Evolutionary conservation across 2,888 invertebrate genomes (phyloP), one percentile per base, ranked within the genome.

Genomic region (Parnassius mnemosyne): DNA sequence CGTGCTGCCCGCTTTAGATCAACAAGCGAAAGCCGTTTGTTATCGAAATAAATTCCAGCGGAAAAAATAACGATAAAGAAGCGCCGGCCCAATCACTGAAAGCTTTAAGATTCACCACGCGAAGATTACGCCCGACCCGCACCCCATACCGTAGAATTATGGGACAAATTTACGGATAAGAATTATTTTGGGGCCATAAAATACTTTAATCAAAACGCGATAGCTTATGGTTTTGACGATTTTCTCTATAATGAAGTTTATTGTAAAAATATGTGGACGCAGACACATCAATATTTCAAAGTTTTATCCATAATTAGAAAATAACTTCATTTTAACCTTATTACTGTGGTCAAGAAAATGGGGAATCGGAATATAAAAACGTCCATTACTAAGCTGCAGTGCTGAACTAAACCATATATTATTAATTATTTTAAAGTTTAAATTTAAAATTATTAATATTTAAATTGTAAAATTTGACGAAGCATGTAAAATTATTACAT

Each of bases 51-150:
- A 58, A 55, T 63, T 58, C 50, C 54, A 53, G 42, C 46, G 44
- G 10, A 34, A 56, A 58, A 57, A 54, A 58, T 55, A 25, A 51
- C 54, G 49, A 83, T 83, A 81, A 81, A 83, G 76, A 73, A 74
- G 70, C 75, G 72, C 73, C 77, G 79, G 85, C 84, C 85, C 86
- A 87, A 87, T 87, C 87, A 83, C 77, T 65, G 70, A 61, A 54
- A 69, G 78, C 77, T 77, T 80, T 80, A 76, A 80, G 81, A 83
- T 80, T 75, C 82, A 79, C 81, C 82, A 77, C 79, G 76, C 69
- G 70, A 73, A 80, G 85, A 85, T 87, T 85, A 85, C 84, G 71
- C 66, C 64, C 64, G 67, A 62, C 67, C 64, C 65, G 68, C 69
- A 66, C 72, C 69, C 70, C 57, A 47, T 47, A 44, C 53, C 52